Evolutionary conservation across 2,888 invertebrate genomes (phyloP), one percentile per base, ranked within the genome.

Genomic region (Leptinotarsa rubiginosa): DNA sequence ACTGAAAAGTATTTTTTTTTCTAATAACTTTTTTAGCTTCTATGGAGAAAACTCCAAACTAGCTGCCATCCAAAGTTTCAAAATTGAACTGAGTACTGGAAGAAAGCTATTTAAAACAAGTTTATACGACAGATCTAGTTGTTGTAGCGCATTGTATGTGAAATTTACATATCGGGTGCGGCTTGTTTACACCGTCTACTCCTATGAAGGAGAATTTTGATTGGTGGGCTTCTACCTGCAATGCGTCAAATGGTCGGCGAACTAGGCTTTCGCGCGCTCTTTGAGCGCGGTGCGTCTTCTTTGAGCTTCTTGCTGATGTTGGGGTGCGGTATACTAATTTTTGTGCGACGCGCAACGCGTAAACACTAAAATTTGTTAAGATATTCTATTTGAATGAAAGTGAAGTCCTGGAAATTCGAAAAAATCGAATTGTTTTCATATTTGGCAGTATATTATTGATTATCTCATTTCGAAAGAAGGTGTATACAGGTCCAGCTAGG

Each of bases 181-280:
- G 91, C 92, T 91, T 92, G 91, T 91, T 91, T 91, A 93, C 91
- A 91, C 91, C 91, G 90, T 90, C 90, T 91, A 88, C 80, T 87
- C 84, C 86, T 83, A 89, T 89, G 84, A 86, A 83, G 84, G 83
- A 89, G 91, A 90, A 90, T 91, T 91, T 90, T 91, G 92, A 94
- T 94, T 94, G 94, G 94, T 91, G 90, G 90, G 88, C 90, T 91
- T 92, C 92, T 92, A 94, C 94, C 94, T 93, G 94, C 94, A 94
- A 93, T 94, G 93, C 94, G 94, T 93, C 94, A 94, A 91, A 89
- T 89, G 86, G 83, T 83, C 81, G 81, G 78, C 86, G 87, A 81
- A 80, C 82, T 85, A 83, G 84, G 82, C 82, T 83, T 84, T 83
- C 82, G 84, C 84, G 85, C 86, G 85, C 83, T 83, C 85, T 83